Percentiles rank a stretch among this genome's conserved stretches.
Evolutionary conservation across 2,888 invertebrate genomes (phyloP).

Genomic region (Antheraea yamamai): DNA sequence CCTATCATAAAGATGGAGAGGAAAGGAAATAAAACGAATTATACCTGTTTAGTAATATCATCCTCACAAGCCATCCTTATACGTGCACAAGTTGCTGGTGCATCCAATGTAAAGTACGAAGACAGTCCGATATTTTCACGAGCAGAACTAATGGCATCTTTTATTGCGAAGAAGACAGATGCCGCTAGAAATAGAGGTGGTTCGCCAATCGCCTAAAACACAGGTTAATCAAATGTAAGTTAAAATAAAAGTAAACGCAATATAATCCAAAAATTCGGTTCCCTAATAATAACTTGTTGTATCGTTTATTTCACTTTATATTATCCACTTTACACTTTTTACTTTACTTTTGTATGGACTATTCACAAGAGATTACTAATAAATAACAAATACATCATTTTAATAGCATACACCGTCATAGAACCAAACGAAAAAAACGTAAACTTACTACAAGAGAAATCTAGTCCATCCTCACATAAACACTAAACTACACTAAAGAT

Average conservation of each 20-base stretch:
- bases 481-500: no score
- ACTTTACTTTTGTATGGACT: not conserved
- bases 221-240: not conserved
- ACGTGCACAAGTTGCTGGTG: constrained; percentile 93
- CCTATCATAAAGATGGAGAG: not conserved
- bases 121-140: constrained; percentile 85
- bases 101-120: constrained; percentile 84
- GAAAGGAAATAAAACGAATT: not conserved
- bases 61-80: constrained; percentile 96
- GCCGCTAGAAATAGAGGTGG: constrained; percentile 95
- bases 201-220: constrained; percentile 93
- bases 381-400: not conserved
- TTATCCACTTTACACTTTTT: not conserved
- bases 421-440: not conserved
- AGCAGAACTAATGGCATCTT: constrained; percentile 91
- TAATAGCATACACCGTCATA: not conserved
- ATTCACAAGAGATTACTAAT: not conserved
- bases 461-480: not conserved
- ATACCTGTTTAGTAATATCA: constrained; percentile 87
- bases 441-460: not conserved
- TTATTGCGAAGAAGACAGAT: constrained; percentile 93
- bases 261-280: no score
- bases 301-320: not conserved
- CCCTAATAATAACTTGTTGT: no score
- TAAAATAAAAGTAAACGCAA: no score